These are phyloP conservation scores for Lagopus muta DNA, from an alignment of 2,113 vertebrate species.

Conservation along the genomic window DNA sequence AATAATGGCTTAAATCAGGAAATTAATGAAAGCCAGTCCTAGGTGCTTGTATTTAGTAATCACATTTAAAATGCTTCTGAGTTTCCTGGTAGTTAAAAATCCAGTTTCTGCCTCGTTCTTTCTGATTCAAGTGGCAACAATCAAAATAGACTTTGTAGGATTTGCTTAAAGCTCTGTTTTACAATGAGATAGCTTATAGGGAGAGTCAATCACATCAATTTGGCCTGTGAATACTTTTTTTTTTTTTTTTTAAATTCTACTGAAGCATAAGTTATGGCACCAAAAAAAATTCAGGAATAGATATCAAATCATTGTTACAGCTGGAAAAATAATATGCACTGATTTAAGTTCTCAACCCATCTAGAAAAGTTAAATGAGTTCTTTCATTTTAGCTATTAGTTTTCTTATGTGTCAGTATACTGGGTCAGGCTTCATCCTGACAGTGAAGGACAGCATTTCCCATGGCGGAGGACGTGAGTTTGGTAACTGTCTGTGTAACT, in stretches of 20 bases:
- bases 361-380: background rate
- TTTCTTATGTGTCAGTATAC: background rate
- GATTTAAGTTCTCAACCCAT: slow-evolving; percentile 10
- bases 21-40: background rate
- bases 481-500: background rate
- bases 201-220: slow-evolving; percentile 24
- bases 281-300: slow-evolving; percentile 33
- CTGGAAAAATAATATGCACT: background rate
- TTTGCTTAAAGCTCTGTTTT: background rate
- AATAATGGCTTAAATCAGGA: background rate
- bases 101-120: background rate
- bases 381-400: background rate
- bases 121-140: background rate
- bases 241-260: slow-evolving; percentile 42
- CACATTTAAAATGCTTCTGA: background rate
- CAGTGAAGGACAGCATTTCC: background rate
- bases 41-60: background rate
- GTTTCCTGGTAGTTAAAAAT: background rate
- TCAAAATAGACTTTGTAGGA: slow-evolving; percentile 12
- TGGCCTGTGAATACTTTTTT: slow-evolving; percentile 8
- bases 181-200: background rate
- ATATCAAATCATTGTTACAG: slow-evolving; percentile 15
- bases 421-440: background rate
- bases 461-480: background rate
- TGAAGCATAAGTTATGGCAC: slow-evolving; percentile 26